phyloP scores from a whole-genome alignment of 2,888 invertebrate genomes.

The Drosophila greeni region DNA sequence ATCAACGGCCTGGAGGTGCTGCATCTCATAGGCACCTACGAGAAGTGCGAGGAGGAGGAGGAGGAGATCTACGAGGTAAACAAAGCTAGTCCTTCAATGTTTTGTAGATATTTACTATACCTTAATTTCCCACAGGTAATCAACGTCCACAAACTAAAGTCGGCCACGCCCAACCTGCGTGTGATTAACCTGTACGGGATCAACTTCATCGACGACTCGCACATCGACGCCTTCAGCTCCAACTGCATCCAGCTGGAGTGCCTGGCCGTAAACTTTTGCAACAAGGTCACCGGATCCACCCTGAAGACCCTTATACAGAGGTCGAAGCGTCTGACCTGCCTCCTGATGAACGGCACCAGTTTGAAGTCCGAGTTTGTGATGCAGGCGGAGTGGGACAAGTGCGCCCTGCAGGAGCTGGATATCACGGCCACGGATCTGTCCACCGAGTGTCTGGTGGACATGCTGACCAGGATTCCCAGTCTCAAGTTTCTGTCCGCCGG shows the following conservation, averaged over 20 bases:
- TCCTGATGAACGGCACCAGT: conserved; percentile 98
- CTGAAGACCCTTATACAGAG: conserved; percentile 96
- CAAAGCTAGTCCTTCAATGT: neutral
- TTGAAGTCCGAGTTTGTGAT: conserved; percentile 94
- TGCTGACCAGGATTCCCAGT: conserved; percentile 91
- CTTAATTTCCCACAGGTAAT: conserved; percentile 82
- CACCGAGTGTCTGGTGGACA: conserved; percentile 94
- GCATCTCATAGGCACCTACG: conserved; percentile 98
- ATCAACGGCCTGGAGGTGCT: conserved; percentile 97
- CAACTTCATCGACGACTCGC: conserved; percentile 98
- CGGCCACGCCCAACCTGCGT: conserved; percentile 97
- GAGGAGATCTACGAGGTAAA: conserved; percentile 95
- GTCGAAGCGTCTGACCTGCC: conserved; percentile 92
- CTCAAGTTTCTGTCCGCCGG: conserved; percentile 95
- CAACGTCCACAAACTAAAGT: conserved; percentile 98
- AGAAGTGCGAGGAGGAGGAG: conserved; percentile 98
- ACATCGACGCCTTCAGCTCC: conserved; percentile 98
- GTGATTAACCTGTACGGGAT: conserved; percentile 99
- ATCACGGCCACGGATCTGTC: conserved; percentile 98
- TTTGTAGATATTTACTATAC: neutral
- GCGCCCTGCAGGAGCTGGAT: conserved; percentile 94
- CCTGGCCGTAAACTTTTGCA: conserved; percentile 97
- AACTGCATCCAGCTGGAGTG: conserved; percentile 98
- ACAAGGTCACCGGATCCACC: conserved; percentile 97
- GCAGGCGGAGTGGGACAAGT: conserved; percentile 99